Evolutionary conservation across 2,888 invertebrate genomes (phyloP).

Genomic region (Drosophila lutescens): DNA sequence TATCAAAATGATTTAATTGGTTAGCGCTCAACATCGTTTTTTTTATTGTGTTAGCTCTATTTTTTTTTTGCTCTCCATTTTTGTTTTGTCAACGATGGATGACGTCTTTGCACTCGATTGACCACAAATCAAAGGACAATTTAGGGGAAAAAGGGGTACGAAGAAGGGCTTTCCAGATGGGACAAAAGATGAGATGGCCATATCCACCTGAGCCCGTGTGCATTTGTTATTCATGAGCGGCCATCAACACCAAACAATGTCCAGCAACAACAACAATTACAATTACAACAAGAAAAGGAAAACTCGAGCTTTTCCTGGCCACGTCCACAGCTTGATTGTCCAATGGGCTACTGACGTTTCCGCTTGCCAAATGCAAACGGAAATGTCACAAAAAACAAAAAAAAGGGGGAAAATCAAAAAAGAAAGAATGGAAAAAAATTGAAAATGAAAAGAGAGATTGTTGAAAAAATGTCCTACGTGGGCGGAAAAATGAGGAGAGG

Average conservation of each 20-base stretch:
- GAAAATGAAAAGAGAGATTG: constrained; percentile 40
- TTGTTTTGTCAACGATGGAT: constrained; percentile 30
- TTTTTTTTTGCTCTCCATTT: neutral
- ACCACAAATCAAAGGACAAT: constrained; percentile 72
- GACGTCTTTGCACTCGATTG: constrained; percentile 49
- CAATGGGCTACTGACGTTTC: constrained; percentile 73
- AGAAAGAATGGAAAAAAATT: constrained; percentile 7
- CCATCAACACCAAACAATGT: constrained; percentile 79
- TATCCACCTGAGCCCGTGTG: constrained; percentile 61
- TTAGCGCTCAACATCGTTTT: constrained; percentile 27
- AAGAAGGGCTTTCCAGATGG: constrained; percentile 5
- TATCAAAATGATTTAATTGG: constrained; percentile 76
- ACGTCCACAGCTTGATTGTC: constrained; percentile 68
- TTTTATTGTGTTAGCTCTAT: neutral
- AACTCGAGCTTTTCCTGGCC: constrained; percentile 44
- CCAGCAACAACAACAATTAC: constrained; percentile 28
- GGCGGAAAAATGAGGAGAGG: constrained; percentile 7
- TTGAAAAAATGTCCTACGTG: constrained; percentile 19
- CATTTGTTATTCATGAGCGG: constrained; percentile 77
- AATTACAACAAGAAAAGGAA: constrained; percentile 29
- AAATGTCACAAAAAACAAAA: constrained; percentile 66
- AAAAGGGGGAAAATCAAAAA: neutral
- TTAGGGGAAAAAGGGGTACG: constrained; percentile 55
- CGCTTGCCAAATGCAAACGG: constrained; percentile 78
- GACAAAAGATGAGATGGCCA: constrained; percentile 21